These are phyloP conservation scores for Temnothorax nylanderi DNA, from an alignment of 1,140 invertebrate genomes.

Conservation along the genomic window DNA sequence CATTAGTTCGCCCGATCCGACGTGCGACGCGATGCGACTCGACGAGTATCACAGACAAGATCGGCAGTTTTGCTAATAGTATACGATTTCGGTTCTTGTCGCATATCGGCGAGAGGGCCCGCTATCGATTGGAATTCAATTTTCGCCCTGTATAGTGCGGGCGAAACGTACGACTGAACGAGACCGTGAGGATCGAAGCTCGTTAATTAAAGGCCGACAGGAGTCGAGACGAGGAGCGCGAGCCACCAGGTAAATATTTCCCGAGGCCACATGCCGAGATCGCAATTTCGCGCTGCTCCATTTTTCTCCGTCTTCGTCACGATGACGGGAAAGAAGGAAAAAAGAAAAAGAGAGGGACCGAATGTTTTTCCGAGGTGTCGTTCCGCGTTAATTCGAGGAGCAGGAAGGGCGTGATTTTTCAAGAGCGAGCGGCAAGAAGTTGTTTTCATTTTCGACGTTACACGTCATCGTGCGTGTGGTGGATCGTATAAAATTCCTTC, in stretches of 20 bases:
- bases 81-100: neutral
- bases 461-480: neutral
- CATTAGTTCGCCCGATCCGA: slow-evolving; percentile 27
- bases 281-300: slow-evolving; percentile 54
- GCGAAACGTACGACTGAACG: slow-evolving; percentile 60
- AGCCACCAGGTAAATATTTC: slow-evolving; percentile 81
- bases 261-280: slow-evolving; percentile 42
- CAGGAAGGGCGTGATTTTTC: neutral
- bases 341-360: neutral
- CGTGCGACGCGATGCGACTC: neutral
- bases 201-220: slow-evolving; percentile 74
- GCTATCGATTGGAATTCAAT: slow-evolving; percentile 34
- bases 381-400: neutral
- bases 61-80: neutral
- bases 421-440: neutral
- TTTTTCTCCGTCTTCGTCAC: slow-evolving; percentile 45
- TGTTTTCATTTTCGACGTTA: neutral
- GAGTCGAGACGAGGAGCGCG: slow-evolving; percentile 38
- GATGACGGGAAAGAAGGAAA: neutral
- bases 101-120: neutral
- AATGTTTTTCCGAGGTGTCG: neutral
- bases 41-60: neutral
- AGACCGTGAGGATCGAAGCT: slow-evolving; percentile 49
- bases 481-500: neutral
- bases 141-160: slow-evolving; percentile 19